Evolutionary conservation across 2,797 vertebrate genomes (phyloP), one percentile per base, ranked within the genome.

Genomic region (Pelodytes ibericus): DNA sequence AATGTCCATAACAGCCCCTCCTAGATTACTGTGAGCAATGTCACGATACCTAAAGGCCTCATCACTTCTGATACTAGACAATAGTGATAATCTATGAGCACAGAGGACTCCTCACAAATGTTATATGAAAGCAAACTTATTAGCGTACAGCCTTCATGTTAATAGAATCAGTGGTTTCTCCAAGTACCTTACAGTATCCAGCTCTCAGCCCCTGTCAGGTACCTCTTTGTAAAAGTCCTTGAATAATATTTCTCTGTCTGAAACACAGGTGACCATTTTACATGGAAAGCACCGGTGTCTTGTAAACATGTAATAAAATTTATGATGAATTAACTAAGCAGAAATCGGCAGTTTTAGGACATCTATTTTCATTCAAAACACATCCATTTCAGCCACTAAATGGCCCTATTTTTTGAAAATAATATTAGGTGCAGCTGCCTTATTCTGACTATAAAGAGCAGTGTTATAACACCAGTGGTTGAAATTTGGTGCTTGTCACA

Each of bases 241-340:
- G 16, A 56, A 62, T 68, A 59, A 53, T 65, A 65, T 63, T 66
- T 24, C 10, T 53, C 15, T 61, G 39, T 22, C 70, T 53, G n/a
- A 51, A 68, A 57, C 62, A 51, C 76, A 79, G 76, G 44, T 72
- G 76, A 56, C 51, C 51, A 20, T 73, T 73, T 73, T 62, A 73
- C 20, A 51, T 68, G 56, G 60, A 61, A 73, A 15, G 7, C 70
- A 68, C 61, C 41, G 72, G 75, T 59, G 61, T 8, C 75, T 57
- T 36, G 30, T 77, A 72, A 77, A 77, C 59, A 63, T 71, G 31
- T 49, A 58, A 53, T 47, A 49, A 49, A 71, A 64, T 77, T 77
- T 77, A 65, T 26, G 71, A 47, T 44, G 36, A 77, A 65, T 36
- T 65, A 72, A 39, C 61, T 53, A 18, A 51, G 25, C 56, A 51